phyloP scores from a whole-genome alignment of 2,797 vertebrate species.

The Ctenopoma multispine region DNA sequence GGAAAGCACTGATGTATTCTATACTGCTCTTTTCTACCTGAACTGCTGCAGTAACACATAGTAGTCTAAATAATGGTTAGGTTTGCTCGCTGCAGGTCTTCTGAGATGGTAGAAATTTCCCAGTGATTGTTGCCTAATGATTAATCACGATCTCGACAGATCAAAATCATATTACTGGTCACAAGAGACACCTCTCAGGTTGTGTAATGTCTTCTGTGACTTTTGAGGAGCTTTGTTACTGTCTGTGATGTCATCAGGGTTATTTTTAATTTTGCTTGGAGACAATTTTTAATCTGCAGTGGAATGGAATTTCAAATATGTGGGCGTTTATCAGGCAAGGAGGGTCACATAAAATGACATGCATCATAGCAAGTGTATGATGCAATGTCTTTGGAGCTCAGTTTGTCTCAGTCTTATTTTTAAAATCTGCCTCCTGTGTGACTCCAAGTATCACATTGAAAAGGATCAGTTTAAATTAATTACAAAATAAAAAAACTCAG shows the following conservation, averaged over 20 bases:
- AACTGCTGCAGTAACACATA: background rate
- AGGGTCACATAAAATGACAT: no score
- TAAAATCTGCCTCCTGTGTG: background rate
- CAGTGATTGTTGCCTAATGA: slow-evolving; percentile 20
- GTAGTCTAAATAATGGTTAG: background rate
- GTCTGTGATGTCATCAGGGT: background rate
- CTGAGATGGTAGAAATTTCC: slow-evolving; percentile 17
- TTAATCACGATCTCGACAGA: background rate
- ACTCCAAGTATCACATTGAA: background rate
- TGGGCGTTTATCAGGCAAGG: no score
- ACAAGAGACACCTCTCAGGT: background rate
- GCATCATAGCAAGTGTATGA: no score
- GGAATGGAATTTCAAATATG: no score
- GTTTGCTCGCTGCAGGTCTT: background rate
- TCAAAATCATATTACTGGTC: background rate
- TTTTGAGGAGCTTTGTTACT: slow-evolving; percentile 1
- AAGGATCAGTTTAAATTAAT: background rate
- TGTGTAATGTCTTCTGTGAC: background rate
- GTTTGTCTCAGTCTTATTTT: no score
- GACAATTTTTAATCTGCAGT: no score
- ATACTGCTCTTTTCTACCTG: slow-evolving; percentile 10
- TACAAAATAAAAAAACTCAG: background rate
- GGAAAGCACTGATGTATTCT: slow-evolving; percentile 11
- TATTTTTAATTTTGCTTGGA: background rate
- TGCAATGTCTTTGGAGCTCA: no score